A percentile compares a stretch with the other conserved stretches of the same genome.
phyloP scores from a whole-genome alignment of 2,797 vertebrate genomes.

The Pagetopsis macropterus region DNA sequence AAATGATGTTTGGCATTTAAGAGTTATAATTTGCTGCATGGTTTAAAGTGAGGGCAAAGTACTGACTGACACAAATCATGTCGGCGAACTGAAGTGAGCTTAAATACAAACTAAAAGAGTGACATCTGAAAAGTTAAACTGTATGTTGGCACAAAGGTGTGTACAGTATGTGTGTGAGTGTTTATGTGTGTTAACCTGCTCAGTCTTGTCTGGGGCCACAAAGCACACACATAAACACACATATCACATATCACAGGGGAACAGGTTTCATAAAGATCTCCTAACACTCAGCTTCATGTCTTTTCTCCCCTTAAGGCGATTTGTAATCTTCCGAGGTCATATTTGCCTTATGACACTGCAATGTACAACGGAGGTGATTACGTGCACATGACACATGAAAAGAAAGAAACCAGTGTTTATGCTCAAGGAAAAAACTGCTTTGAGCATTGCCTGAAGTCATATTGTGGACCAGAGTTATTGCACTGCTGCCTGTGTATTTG shows the following conservation, averaged over 20 bases:
- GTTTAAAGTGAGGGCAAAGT: slow-evolving; percentile 33
- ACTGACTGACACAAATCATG: slow-evolving; percentile 29
- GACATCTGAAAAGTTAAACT: slow-evolving; percentile 53
- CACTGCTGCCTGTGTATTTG: slow-evolving; percentile 18
- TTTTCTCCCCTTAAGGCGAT: slow-evolving; percentile 22
- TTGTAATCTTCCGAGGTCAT: slow-evolving; percentile 52
- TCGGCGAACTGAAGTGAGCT: slow-evolving; percentile 16
- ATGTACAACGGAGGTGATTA: slow-evolving; percentile 34
- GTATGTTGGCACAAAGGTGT: slow-evolving; percentile 27
- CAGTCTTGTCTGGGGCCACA: slow-evolving; percentile 65
- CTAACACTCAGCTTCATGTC: slow-evolving; percentile 27
- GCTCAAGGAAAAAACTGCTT: slow-evolving; percentile 17
- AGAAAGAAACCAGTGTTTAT: slow-evolving; percentile 45
- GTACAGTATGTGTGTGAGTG: slow-evolving; percentile 7
- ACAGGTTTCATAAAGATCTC: slow-evolving; percentile 47
- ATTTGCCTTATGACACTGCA: slow-evolving; percentile 45
- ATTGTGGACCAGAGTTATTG: slow-evolving; percentile 17
- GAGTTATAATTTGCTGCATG: slow-evolving; percentile 4
- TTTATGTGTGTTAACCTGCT: slow-evolving; percentile 53
- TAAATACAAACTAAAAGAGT: slow-evolving; percentile 32
- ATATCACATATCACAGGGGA: slow-evolving; percentile 20
- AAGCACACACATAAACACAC: slow-evolving; percentile 17
- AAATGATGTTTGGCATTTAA: slow-evolving; percentile 14
- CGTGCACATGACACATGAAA: slow-evolving; percentile 25
- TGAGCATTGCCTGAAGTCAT: slow-evolving; percentile 10